Base-by-base conservation (phyloP, 2,797 vertebrate species). In the Catharus ustulatus region DNA sequence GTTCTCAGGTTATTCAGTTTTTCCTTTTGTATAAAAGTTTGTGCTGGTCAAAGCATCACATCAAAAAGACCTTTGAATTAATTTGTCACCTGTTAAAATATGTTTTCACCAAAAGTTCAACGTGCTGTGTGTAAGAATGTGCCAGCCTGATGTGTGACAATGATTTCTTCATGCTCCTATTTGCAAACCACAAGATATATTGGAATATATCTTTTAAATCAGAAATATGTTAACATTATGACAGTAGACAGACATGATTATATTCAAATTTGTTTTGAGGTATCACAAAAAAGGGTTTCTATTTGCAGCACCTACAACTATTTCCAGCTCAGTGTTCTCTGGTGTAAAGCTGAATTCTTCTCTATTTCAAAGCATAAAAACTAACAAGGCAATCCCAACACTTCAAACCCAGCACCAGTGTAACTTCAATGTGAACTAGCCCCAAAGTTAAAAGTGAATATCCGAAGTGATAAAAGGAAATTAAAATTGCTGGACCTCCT, bases 261-360 rank as follows among this genome's bases (percentile, higher is more conserved):
- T 16, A 30, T 46, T 61, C 74, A 66, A 29, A 19, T 42, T 73
- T 43, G 49, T 80, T 86, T 64, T 61, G 55, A 52, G 82, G 54
- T 40, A 71, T 5, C 29, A 10, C 14, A 9, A 66, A 66, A 66
- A 85, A 83, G 11, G 19, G n/a, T 51, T 96, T 84, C 88, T 90
- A 74, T 93, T 63, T 94, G 83, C 90, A 93, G 94, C 72, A 85
- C 51, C 90, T 59, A 42, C 7, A 74, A 74, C 63, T 91, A 82
- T 83, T 96, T 94, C 77, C 42, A 94, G 67, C 90, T 83, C 93
- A 84, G 61, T 57, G 71, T 48, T 95, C 66, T 61, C 42, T 46
- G 54, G n/a, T 40, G 79, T 69, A 73, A 94, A 94, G 48, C 49
- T 62, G 57, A 23, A 79, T 86, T 84, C 42, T 80, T 30, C 81